phyloP scores from a whole-genome alignment of 2,113 vertebrate species.

The Macroglossus sobrinus region DNA sequence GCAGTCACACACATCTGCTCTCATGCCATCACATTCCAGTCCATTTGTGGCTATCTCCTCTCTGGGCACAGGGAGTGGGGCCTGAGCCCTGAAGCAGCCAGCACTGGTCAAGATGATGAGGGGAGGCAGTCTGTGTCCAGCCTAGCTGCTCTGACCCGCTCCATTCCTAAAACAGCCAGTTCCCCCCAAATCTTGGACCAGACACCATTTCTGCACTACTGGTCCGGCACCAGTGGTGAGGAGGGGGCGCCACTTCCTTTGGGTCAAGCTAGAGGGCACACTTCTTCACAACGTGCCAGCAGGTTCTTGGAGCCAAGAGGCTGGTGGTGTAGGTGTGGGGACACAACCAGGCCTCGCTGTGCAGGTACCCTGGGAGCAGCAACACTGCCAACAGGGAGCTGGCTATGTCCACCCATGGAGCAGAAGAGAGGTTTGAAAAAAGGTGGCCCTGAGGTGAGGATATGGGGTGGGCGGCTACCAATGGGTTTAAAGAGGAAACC shows the following conservation, averaged over 20 bases:
- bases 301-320: not conserved
- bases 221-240: not conserved
- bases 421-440: not conserved
- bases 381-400: not conserved
- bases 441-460: slow-evolving; percentile 64
- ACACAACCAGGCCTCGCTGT: not conserved
- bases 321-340: not conserved
- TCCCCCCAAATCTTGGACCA: not conserved
- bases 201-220: not conserved
- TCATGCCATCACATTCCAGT: not conserved
- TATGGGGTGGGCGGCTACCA: not conserved
- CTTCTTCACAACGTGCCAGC: not conserved
- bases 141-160: not conserved
- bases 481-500: slow-evolving; percentile 44
- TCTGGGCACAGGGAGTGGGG: not conserved
- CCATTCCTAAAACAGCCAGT: not conserved
- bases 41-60: not conserved
- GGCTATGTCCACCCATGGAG: not conserved
- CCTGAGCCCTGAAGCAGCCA: slow-evolving; percentile 29
- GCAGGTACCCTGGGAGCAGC: slow-evolving; percentile 11
- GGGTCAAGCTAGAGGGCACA: not conserved
- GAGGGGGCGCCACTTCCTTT: not conserved
- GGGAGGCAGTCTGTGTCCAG: not conserved
- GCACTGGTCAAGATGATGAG: not conserved
- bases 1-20: not conserved